phyloP scores from a whole-genome alignment of 2,113 vertebrate species.

The Mormoops blainvillei region DNA sequence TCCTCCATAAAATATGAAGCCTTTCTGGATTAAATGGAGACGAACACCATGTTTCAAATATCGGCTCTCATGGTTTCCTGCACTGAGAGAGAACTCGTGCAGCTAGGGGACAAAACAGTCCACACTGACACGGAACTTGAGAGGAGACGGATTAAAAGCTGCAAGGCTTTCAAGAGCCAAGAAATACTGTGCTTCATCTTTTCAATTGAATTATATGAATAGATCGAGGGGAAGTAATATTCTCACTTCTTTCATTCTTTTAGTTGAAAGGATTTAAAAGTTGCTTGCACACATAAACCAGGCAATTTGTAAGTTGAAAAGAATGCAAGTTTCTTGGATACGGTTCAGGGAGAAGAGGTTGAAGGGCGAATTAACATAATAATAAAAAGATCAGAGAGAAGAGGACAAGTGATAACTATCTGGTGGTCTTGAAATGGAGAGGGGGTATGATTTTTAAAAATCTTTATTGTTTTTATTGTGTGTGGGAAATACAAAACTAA shows the following conservation, averaged over 20 bases:
- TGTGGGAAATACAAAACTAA: slow-evolving; percentile 28
- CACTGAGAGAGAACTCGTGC: neutral
- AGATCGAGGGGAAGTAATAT: neutral
- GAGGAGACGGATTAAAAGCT: neutral
- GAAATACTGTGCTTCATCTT: neutral
- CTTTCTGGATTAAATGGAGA: neutral
- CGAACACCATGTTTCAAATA: neutral
- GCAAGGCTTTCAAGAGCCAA: neutral
- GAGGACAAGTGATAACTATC: neutral
- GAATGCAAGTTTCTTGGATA: neutral
- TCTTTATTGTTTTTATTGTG: neutral
- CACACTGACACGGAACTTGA: neutral
- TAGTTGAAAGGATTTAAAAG: neutral
- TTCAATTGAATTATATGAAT: neutral
- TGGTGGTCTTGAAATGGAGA: neutral
- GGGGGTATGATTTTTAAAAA: neutral
- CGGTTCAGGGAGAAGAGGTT: neutral
- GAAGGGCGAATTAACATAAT: slow-evolving; percentile 18
- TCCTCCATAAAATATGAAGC: neutral
- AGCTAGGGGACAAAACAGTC: neutral
- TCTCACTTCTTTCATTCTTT: slow-evolving; percentile 14
- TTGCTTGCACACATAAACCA: neutral
- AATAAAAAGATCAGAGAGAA: slow-evolving; percentile 39
- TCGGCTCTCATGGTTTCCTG: neutral
- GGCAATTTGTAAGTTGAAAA: slow-evolving; percentile 1